A percentile compares a stretch with the other conserved stretches of the same genome.
phyloP scores from a whole-genome alignment of 2,888 invertebrate genomes.

The Autographa pulchrina region DNA sequence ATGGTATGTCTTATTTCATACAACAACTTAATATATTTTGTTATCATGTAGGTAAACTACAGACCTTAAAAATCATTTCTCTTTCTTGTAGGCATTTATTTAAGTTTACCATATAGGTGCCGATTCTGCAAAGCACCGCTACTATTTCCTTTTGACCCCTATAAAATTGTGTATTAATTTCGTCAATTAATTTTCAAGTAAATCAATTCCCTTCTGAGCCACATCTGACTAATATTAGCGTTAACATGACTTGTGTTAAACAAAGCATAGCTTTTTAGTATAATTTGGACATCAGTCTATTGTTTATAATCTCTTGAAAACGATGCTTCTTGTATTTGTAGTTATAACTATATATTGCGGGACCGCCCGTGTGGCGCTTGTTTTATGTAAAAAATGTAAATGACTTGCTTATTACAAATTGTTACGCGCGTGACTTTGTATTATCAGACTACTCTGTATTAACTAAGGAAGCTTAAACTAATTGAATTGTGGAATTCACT shows the following conservation, averaged over 20 bases:
- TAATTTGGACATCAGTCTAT: constrained; percentile 57
- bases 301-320: constrained; percentile 62
- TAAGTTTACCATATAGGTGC: no score
- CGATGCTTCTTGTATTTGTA: constrained; percentile 61
- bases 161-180: background rate
- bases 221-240: constrained; percentile 11
- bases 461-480: background rate
- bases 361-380: constrained; percentile 32
- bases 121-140: background rate
- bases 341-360: constrained; percentile 33
- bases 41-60: background rate
- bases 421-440: constrained; percentile 13
- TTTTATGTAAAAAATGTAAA: constrained; percentile 59
- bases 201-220: constrained; percentile 17
- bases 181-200: background rate
- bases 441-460: constrained; percentile 14
- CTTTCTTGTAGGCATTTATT: background rate
- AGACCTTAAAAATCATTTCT: background rate
- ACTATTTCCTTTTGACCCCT: background rate
- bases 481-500: background rate
- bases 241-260: constrained; percentile 45
- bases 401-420: constrained; percentile 46
- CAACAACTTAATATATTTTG: no score
- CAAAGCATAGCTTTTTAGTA: constrained; percentile 55
- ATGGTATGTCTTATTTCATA: no score